Evolutionary conservation across 2,797 vertebrate genomes (phyloP).

Genomic region (Ciconia nigra): DNA sequence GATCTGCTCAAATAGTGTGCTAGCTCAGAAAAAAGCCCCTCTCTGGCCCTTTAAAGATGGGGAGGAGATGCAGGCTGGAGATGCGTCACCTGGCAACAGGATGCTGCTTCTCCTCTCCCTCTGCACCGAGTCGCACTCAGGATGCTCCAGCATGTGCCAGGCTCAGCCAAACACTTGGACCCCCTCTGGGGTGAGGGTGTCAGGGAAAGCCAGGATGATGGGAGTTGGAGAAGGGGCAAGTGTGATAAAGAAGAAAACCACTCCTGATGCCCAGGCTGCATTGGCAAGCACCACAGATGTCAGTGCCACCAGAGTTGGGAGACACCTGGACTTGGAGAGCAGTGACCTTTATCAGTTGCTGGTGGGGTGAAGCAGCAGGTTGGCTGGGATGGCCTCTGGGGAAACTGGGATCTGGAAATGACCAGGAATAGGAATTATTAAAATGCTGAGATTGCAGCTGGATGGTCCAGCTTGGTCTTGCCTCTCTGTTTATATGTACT

Average conservation of each 20-base stretch:
- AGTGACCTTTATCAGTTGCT: background rate
- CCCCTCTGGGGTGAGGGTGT: rapidly evolving
- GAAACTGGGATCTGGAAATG: background rate
- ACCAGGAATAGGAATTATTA: background rate
- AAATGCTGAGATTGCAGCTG: background rate
- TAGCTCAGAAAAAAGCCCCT: background rate
- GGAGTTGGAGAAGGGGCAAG: background rate
- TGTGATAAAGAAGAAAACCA: background rate
- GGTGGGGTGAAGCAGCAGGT: background rate
- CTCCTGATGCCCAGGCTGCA: background rate
- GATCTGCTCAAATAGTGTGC: background rate
- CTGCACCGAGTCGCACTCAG: background rate
- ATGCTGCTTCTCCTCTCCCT: background rate
- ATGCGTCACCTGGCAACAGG: background rate
- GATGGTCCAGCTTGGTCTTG: background rate
- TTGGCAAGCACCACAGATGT: background rate
- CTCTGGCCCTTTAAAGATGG: background rate
- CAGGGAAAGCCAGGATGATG: background rate
- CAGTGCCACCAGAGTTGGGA: background rate
- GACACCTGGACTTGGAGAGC: background rate
- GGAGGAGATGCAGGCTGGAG: background rate
- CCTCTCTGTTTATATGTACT: background rate
- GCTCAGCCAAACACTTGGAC: background rate
- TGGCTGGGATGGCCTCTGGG: background rate
- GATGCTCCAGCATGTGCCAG: background rate